Evolutionary conservation across 1,140 invertebrate species (phyloP).

Genomic region (Drosophila arawakana): DNA sequence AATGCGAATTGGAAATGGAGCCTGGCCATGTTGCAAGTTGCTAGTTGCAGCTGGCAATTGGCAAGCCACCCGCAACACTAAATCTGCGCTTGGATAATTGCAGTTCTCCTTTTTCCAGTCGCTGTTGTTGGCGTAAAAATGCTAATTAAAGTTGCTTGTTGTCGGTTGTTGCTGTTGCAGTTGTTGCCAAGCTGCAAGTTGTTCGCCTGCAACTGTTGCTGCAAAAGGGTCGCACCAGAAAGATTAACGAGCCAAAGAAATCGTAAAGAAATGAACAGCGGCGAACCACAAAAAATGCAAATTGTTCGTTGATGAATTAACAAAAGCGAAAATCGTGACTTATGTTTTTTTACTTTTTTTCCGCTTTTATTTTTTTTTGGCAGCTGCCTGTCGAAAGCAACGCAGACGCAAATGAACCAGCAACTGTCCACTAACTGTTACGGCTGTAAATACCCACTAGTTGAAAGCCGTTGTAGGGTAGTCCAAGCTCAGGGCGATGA

Average conservation of each 20-base stretch:
- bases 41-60: constrained; percentile 53
- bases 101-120: constrained; percentile 30
- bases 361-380: constrained; percentile 45
- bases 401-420: constrained; percentile 34
- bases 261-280: constrained; percentile 72
- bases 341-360: constrained; percentile 51
- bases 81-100: constrained; percentile 27
- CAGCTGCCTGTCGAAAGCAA: constrained; percentile 68
- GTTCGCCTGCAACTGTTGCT: constrained; percentile 13
- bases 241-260: constrained; percentile 79
- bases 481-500: background rate
- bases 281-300: constrained; percentile 73
- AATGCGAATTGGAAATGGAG: constrained; percentile 51
- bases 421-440: constrained; percentile 58
- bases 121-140: constrained; percentile 73
- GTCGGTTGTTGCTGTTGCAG: constrained; percentile 27
- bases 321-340: constrained; percentile 84
- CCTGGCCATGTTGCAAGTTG: constrained; percentile 33
- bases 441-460: constrained; percentile 23
- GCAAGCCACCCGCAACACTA: constrained; percentile 36
- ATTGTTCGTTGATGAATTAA: constrained; percentile 84
- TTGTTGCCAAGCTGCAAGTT: constrained; percentile 50
- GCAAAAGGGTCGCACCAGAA: constrained; percentile 66
- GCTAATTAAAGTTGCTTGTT: constrained; percentile 80
- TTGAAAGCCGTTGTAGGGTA: background rate